Evolutionary conservation across 2,113 vertebrate species (phyloP).

Genomic region (Phrynocephalus versicolor): DNA sequence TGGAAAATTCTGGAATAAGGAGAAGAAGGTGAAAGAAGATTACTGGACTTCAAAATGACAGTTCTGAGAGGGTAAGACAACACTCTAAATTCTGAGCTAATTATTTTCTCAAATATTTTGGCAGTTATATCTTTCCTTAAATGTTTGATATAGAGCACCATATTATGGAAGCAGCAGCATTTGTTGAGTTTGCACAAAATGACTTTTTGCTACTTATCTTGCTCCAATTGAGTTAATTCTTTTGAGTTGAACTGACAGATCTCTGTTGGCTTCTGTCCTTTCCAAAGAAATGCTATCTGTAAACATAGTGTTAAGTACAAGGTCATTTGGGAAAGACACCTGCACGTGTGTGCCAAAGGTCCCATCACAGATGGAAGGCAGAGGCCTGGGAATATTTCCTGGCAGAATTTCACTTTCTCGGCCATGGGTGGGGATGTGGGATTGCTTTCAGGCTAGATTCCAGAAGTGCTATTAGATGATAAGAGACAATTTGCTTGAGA

Average conservation of each 20-base stretch:
- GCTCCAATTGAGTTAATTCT: neutral
- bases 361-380: neutral
- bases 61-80: too few relatives aligned
- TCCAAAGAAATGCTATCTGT: neutral
- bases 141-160: too few relatives aligned
- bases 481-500: neutral
- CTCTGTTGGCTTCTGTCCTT: neutral
- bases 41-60: neutral
- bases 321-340: neutral
- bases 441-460: neutral
- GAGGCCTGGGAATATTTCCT: neutral
- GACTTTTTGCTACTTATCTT: conserved; percentile 1
- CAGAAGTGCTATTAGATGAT: neutral
- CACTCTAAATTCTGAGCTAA: neutral
- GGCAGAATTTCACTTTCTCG: neutral
- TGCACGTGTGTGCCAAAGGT: neutral
- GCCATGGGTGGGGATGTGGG: neutral
- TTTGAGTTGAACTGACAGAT: neutral
- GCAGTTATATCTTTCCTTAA: too few relatives aligned
- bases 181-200: neutral
- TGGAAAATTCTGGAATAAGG: too few relatives aligned
- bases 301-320: conserved; percentile 2
- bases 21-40: neutral
- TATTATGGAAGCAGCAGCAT: neutral
- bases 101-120: neutral